These are phyloP conservation scores for Leguminivora glycinivorella DNA, from an alignment of 1,140 invertebrate species.

Conservation along the genomic window DNA sequence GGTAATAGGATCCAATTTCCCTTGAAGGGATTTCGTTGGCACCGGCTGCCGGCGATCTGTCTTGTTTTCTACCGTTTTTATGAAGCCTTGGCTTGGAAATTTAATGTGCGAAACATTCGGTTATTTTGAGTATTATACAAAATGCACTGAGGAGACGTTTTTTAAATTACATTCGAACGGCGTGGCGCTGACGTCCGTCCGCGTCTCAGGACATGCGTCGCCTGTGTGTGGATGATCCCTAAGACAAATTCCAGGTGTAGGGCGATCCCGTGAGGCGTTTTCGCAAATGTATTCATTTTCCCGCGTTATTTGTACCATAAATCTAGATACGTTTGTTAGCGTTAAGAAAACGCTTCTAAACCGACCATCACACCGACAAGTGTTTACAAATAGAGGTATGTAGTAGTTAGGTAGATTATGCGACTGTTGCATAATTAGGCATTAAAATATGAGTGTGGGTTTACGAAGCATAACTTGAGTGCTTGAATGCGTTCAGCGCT, in stretches of 20 bases:
- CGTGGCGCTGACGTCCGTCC: too few species aligned
- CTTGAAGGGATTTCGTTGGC: neutral
- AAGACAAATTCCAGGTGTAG: neutral
- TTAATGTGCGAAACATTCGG: conserved; percentile 6
- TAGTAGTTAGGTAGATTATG: too few species aligned
- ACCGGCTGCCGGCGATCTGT: conserved; percentile 15
- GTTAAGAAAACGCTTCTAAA: neutral
- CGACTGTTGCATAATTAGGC: too few species aligned
- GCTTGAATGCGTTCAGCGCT: too few species aligned
- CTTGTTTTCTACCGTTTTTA: conserved; percentile 14
- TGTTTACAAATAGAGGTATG: neutral
- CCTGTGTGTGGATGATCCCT: too few species aligned
- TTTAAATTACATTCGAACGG: too few species aligned
- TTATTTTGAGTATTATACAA: neutral
- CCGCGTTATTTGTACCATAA: conserved; percentile 16
- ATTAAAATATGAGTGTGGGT: too few species aligned
- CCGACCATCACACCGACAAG: neutral
- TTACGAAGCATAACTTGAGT: too few species aligned
- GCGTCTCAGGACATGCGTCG: too few species aligned
- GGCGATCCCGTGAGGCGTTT: neutral
- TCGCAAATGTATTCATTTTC: neutral
- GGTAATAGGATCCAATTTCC: neutral
- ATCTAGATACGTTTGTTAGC: conserved; percentile 21
- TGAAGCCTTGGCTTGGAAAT: neutral
- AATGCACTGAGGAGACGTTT: too few species aligned